Conservation (phyloP, 1,140 invertebrate species). For the Cyclargus thomasi region DNA sequence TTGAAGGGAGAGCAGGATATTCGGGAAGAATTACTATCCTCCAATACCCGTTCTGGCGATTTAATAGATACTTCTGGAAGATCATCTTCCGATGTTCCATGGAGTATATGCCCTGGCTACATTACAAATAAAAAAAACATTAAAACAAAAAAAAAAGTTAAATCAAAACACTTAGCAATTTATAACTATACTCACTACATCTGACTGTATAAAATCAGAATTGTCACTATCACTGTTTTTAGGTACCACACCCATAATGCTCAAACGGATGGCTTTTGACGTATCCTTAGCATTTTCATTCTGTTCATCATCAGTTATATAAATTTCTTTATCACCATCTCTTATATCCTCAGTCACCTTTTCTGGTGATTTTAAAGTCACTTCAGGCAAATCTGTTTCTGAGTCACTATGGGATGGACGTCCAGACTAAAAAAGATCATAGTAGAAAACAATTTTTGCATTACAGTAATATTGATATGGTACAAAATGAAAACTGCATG, state of each 20-base stretch:
- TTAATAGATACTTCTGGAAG: conserved; percentile 24
- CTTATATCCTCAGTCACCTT: conserved; percentile 21
- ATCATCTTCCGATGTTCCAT: conserved; percentile 28
- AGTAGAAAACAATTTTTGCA: conserved; percentile 21
- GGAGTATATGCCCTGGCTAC: conserved; percentile 26
- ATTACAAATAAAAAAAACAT: conserved; percentile 19
- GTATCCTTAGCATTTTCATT: conserved; percentile 62
- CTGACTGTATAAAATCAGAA: conserved; percentile 67
- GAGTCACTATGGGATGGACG: conserved; percentile 29
- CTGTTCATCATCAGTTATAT: conserved; percentile 38
- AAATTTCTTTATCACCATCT: conserved; percentile 18
- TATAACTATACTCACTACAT: conserved; percentile 51
- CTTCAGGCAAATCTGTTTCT: conserved; percentile 27
- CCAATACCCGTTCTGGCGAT: conserved; percentile 26
- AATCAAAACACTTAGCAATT: not conserved
- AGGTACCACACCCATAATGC: conserved; percentile 65
- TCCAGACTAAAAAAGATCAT: conserved; percentile 20
- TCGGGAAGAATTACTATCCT: conserved; percentile 32
- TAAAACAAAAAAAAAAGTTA: conserved; percentile 1
- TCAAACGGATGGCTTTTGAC: conserved; percentile 66
- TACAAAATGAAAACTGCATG: not conserved
- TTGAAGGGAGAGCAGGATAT: conserved; percentile 52
- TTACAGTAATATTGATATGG: too few relatives aligned
- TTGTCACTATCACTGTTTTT: conserved; percentile 61
- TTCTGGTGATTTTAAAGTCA: conserved; percentile 25